Conservation (phyloP, 1,140 invertebrate genomes). For the Agrypnia vestita region DNA sequence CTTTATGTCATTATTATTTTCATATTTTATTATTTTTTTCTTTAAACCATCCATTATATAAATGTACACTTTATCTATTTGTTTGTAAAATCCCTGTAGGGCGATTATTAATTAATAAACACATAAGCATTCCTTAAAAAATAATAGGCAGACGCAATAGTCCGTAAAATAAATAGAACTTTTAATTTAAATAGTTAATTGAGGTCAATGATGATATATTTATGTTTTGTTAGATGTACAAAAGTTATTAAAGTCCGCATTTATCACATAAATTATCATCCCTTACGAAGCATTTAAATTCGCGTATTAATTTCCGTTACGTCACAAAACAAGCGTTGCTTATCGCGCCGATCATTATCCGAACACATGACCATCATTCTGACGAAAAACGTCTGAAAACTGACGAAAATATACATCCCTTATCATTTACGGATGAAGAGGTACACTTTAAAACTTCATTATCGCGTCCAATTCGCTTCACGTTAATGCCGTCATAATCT, state of each 20-base stretch:
- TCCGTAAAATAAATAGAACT: too few relatives aligned
- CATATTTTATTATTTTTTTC: too few relatives aligned
- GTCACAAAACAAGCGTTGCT: slow-evolving; percentile 16
- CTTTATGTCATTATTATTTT: too few relatives aligned
- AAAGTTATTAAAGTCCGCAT: background rate
- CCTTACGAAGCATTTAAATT: background rate
- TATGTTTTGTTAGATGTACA: too few relatives aligned
- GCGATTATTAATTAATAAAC: too few relatives aligned
- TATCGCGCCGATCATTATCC: background rate
- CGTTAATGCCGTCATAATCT: slow-evolving; percentile 37
- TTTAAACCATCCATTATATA: too few relatives aligned
- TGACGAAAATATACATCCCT: slow-evolving; percentile 26
- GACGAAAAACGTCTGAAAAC: slow-evolving; percentile 30
- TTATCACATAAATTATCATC: background rate
- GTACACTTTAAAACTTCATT: slow-evolving; percentile 39
- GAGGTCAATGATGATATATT: too few relatives aligned
- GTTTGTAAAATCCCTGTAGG: too few relatives aligned
- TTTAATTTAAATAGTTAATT: too few relatives aligned
- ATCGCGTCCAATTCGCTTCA: slow-evolving; percentile 28
- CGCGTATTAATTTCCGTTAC: slow-evolving; percentile 13
- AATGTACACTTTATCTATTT: too few relatives aligned
- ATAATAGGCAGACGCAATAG: too few relatives aligned
- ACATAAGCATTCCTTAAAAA: too few relatives aligned
- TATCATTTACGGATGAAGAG: slow-evolving; percentile 27
- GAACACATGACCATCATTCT: slow-evolving; percentile 13